Percentiles rank a stretch among this genome's conserved stretches.
Conservation (phyloP, 2,797 vertebrate species). For the Fundulus diaphanus region DNA sequence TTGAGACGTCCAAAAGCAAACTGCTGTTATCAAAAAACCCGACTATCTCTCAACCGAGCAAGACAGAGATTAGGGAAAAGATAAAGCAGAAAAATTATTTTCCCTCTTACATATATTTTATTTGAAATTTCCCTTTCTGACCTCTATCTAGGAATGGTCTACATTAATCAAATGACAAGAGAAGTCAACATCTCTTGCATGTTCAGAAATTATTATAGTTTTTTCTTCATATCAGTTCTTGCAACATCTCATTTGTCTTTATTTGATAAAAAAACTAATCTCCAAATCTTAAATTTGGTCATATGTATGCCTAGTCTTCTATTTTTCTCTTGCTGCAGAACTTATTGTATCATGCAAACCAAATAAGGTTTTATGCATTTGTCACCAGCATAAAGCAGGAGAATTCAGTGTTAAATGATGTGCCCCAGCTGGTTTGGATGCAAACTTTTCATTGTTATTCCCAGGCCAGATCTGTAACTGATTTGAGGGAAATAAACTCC, state of each 20-base stretch:
- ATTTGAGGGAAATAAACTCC: slow-evolving; percentile 72
- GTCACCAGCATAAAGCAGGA: slow-evolving; percentile 41
- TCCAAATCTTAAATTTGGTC: slow-evolving; percentile 42
- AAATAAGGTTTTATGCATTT: slow-evolving; percentile 39
- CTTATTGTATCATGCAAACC: slow-evolving; percentile 4
- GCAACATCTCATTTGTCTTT: slow-evolving; percentile 30
- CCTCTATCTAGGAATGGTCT: slow-evolving; percentile 23
- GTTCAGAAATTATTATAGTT: slow-evolving; percentile 36
- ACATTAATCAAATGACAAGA: slow-evolving; percentile 46
- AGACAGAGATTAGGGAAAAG: not conserved
- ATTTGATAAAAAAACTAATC: slow-evolving; percentile 32
- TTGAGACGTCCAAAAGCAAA: not conserved
- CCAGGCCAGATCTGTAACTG: slow-evolving; percentile 57
- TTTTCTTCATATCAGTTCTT: not conserved
- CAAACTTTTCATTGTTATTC: slow-evolving; percentile 66
- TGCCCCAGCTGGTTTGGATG: slow-evolving; percentile 42
- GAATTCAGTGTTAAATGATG: slow-evolving; percentile 51
- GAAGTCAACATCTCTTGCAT: slow-evolving; percentile 25
- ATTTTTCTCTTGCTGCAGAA: not conserved
- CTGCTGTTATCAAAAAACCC: not conserved
- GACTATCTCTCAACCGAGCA: not conserved
- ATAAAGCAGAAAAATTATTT: slow-evolving; percentile 41
- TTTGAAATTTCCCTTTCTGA: slow-evolving; percentile 33
- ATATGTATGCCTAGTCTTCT: slow-evolving; percentile 11
- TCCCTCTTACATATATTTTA: slow-evolving; percentile 11